A percentile compares a stretch with the other conserved stretches of the same genome.
These are phyloP conservation scores for Thrips palmi DNA, from an alignment of 1,140 invertebrate genomes.

Conservation along the genomic window DNA sequence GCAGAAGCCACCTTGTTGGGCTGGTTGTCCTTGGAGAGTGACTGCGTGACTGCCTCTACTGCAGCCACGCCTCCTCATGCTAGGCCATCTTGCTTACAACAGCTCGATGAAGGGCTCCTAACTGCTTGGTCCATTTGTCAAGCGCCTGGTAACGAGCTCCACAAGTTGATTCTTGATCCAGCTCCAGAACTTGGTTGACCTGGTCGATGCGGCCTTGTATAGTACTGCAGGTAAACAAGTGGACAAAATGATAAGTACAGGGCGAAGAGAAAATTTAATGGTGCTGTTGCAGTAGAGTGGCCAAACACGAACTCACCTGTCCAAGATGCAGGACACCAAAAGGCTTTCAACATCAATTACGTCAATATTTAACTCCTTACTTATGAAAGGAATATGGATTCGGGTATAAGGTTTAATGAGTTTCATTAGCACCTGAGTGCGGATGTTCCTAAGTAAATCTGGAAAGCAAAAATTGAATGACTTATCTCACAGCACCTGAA, in stretches of 20 bases:
- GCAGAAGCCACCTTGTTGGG: no score
- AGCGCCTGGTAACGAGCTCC: conserved; percentile 78
- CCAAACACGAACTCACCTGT: conserved; percentile 46
- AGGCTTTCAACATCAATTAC: conserved; percentile 90
- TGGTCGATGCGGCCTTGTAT: conserved; percentile 94
- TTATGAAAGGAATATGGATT: conserved; percentile 96
- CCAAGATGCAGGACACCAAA: conserved; percentile 96
- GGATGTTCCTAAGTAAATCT: conserved; percentile 90
- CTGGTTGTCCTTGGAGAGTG: conserved; percentile 1
- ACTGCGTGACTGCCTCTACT: neutral
- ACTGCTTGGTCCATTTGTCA: conserved; percentile 90
- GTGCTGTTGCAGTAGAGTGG: neutral
- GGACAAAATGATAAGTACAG: conserved; percentile 5
- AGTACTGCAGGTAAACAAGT: conserved; percentile 40
- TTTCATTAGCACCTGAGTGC: conserved; percentile 92
- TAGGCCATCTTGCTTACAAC: conserved; percentile 79
- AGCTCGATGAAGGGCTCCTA: conserved; percentile 70
- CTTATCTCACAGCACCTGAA: conserved; percentile 6
- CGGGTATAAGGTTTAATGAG: conserved; percentile 95
- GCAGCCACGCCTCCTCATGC: conserved; percentile 11
- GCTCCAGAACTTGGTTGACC: conserved; percentile 84
- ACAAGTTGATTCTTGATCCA: conserved; percentile 63
- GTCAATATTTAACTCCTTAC: conserved; percentile 93
- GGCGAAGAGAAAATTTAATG: no score
- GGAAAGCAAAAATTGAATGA: conserved; percentile 22